These are phyloP conservation scores for Alouatta palliata DNA, from an alignment of 2,113 vertebrate genomes.

Conservation along the genomic window DNA sequence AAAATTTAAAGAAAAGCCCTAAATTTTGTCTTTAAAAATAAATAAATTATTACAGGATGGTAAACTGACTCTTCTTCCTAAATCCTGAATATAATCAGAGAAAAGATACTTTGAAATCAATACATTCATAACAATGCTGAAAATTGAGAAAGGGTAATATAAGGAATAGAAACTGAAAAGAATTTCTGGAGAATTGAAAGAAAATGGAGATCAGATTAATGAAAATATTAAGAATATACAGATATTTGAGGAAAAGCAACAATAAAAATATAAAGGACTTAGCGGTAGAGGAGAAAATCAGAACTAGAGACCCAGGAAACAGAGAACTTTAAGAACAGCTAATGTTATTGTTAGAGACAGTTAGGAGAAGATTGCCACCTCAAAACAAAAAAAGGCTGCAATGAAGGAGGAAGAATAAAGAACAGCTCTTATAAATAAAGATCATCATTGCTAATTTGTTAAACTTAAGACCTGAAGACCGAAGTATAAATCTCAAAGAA, in stretches of 20 bases:
- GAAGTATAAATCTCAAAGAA: background rate
- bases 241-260: background rate
- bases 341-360: background rate
- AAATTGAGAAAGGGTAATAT: background rate
- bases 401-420: background rate
- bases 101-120: conserved; percentile 8
- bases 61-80: background rate
- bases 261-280: background rate
- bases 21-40: background rate
- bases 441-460: background rate
- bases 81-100: conserved; percentile 8
- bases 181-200: background rate
- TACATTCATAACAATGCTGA: background rate
- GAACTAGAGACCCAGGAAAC: background rate
- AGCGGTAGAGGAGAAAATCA: background rate
- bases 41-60: background rate
- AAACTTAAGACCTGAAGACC: background rate
- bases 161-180: background rate
- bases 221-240: background rate
- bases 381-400: background rate
- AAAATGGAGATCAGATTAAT: background rate
- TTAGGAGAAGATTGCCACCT: background rate
- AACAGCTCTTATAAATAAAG: background rate
- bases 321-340: background rate
- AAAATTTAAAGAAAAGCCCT: background rate